A percentile compares a stretch with the other conserved stretches of the same genome.
phyloP scores from a whole-genome alignment of 2,113 vertebrate species.

The Erythrocebus patas region DNA sequence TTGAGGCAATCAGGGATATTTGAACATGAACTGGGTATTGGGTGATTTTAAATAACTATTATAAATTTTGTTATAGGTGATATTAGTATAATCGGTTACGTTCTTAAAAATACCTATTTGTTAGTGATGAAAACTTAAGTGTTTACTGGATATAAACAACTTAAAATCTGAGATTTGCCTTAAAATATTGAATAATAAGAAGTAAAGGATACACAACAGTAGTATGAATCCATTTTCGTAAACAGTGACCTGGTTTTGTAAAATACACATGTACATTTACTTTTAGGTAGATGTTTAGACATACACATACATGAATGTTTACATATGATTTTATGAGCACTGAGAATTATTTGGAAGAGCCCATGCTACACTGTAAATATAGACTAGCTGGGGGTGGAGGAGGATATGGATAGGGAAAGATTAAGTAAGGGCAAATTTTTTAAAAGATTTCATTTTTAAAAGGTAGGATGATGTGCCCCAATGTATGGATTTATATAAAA shows the following conservation, averaged over 20 bases:
- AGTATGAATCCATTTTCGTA: not conserved
- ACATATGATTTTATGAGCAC: not conserved
- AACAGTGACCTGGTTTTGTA: not conserved
- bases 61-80: not conserved
- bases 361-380: not conserved
- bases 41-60: not conserved
- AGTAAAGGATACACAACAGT: not conserved
- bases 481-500: not conserved
- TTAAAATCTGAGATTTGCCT: not conserved
- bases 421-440: not conserved
- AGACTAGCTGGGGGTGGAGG: not conserved
- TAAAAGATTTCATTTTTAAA: slow-evolving; percentile 8
- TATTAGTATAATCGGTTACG: not conserved
- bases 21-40: not conserved
- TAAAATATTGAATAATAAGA: not conserved
- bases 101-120: not conserved
- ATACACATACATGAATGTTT: not conserved
- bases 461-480: not conserved
- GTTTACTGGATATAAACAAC: not conserved
- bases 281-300: not conserved
- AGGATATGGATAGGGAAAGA: not conserved
- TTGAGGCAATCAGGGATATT: not conserved
- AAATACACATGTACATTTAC: not conserved
- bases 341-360: not conserved
- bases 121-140: not conserved